These are phyloP conservation scores for Australoheros scitulus DNA, from an alignment of 2,113 vertebrate genomes.

Conservation along the genomic window DNA sequence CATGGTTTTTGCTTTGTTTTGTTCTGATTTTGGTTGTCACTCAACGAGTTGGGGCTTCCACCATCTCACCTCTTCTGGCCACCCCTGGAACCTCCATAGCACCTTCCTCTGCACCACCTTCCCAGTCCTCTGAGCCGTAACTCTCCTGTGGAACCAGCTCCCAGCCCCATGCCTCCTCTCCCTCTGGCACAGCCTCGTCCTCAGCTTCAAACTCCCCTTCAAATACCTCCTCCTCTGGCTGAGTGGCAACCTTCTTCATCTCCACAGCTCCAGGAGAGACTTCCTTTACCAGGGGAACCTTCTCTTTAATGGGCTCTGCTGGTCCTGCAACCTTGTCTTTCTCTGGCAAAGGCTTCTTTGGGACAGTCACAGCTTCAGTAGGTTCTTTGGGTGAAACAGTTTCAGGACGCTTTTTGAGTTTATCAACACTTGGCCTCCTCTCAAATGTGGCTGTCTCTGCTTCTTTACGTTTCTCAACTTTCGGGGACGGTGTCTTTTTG, in stretches of 20 bases:
- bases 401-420: slow-evolving; percentile 77
- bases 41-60: slow-evolving; percentile 66
- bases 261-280: slow-evolving; percentile 78
- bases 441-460: slow-evolving; percentile 56
- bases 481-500: slow-evolving; percentile 76
- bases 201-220: slow-evolving; percentile 71
- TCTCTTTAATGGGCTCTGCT: slow-evolving; percentile 33
- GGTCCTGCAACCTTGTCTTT: slow-evolving; percentile 60
- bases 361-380: slow-evolving; percentile 50
- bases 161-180: slow-evolving; percentile 79
- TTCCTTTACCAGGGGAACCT: slow-evolving; percentile 73
- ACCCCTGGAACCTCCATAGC: slow-evolving; percentile 84
- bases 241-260: slow-evolving; percentile 78
- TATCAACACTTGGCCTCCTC: slow-evolving; percentile 65
- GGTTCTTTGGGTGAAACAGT: slow-evolving; percentile 69
- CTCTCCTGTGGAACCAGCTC: slow-evolving; percentile 77
- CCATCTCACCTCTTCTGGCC: slow-evolving; percentile 88
- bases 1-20: slow-evolving; percentile 10
- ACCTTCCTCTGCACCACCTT: slow-evolving; percentile 78
- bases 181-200: slow-evolving; percentile 53
- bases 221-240: slow-evolving; percentile 76
- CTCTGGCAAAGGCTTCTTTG: slow-evolving; percentile 64
- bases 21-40: slow-evolving; percentile 48
- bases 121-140: slow-evolving; percentile 77
- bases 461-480: slow-evolving; percentile 76